Percentiles rank a stretch among this genome's conserved stretches.
phyloP scores from a whole-genome alignment of 64 coral and sea anemone species.

The Pocillopora damicornis region DNA sequence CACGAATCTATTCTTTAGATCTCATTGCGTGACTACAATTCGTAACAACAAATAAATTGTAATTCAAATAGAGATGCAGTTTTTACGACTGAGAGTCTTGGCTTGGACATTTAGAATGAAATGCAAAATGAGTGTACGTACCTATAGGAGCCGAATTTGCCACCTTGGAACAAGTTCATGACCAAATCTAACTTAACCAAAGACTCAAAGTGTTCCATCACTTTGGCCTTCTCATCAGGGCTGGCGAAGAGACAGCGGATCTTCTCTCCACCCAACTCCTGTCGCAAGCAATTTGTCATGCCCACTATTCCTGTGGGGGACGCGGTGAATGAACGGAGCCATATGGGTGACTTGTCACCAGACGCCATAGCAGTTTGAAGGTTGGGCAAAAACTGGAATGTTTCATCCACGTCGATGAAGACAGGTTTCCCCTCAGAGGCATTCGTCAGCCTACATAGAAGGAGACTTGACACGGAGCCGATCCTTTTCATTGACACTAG shows the following conservation, averaged over 20 bases:
- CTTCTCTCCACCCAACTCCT: slow-evolving; percentile 75
- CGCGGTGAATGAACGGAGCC: slow-evolving; percentile 28
- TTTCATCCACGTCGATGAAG: slow-evolving; percentile 64
- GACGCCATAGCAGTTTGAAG: slow-evolving; percentile 49
- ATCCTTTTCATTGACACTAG: slow-evolving; percentile 56
- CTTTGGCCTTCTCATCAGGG: slow-evolving; percentile 13
- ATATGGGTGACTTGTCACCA: slow-evolving; percentile 52
- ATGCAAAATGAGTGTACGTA: neutral
- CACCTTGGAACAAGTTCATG: slow-evolving; percentile 71
- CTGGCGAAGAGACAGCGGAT: slow-evolving; percentile 72
- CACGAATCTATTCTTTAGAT: neutral
- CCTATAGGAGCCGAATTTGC: slow-evolving; percentile 51
- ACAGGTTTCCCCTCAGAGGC: slow-evolving; percentile 47
- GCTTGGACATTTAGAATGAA: neutral
- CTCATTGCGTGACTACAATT: neutral
- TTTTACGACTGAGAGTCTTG: neutral
- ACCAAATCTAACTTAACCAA: slow-evolving; percentile 62
- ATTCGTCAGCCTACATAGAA: slow-evolving; percentile 52
- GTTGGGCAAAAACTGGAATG: slow-evolving; percentile 65
- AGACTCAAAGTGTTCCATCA: slow-evolving; percentile 33
- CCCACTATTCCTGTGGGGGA: slow-evolving; percentile 65
- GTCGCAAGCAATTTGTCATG: slow-evolving; percentile 81
- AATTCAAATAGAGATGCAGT: neutral
- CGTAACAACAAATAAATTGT: too few species aligned
- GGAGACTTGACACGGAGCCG: slow-evolving; percentile 42